A percentile compares a stretch with the other conserved stretches of the same genome.
Conservation (phyloP, 2,888 invertebrate genomes). For the Tanytarsus gracilentus region DNA sequence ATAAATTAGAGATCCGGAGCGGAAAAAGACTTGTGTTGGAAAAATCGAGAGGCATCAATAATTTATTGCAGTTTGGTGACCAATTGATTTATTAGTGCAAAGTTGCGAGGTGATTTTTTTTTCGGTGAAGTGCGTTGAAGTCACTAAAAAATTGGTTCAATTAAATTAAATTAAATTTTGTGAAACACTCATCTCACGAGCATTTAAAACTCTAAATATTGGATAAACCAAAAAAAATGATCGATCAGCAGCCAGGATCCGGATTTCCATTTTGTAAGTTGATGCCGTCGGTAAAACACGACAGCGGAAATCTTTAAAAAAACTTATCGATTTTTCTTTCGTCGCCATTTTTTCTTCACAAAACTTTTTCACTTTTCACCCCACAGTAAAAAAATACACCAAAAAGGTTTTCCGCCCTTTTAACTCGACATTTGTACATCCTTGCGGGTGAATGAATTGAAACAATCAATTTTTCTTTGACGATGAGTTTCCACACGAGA, state of each 20-base stretch:
- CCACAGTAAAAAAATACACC: not conserved
- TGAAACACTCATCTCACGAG: not conserved
- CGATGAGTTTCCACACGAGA: too few relatives aligned
- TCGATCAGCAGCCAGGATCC: slow-evolving; percentile 24
- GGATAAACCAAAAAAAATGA: slow-evolving; percentile 1
- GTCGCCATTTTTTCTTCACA: not conserved
- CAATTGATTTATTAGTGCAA: slow-evolving; percentile 8
- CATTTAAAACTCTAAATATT: not conserved
- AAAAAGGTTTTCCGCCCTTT: not conserved
- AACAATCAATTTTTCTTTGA: too few relatives aligned
- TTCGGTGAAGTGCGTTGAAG: not conserved
- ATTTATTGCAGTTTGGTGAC: slow-evolving; percentile 23
- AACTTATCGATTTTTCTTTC: slow-evolving; percentile 9
- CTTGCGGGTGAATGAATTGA: not conserved
- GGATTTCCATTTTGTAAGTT: slow-evolving; percentile 27
- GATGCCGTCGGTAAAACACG: slow-evolving; percentile 4
- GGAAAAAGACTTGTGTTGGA: not conserved
- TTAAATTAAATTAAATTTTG: not conserved
- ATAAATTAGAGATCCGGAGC: slow-evolving; percentile 29
- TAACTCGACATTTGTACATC: not conserved
- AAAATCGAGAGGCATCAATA: slow-evolving; percentile 8
- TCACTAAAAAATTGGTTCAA: not conserved
- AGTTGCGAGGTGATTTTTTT: not conserved
- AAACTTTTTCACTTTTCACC: not conserved
- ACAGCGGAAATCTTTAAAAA: not conserved